Base-by-base conservation (phyloP, 2,888 invertebrate genomes). In the Hofmannophila pseudospretella region DNA sequence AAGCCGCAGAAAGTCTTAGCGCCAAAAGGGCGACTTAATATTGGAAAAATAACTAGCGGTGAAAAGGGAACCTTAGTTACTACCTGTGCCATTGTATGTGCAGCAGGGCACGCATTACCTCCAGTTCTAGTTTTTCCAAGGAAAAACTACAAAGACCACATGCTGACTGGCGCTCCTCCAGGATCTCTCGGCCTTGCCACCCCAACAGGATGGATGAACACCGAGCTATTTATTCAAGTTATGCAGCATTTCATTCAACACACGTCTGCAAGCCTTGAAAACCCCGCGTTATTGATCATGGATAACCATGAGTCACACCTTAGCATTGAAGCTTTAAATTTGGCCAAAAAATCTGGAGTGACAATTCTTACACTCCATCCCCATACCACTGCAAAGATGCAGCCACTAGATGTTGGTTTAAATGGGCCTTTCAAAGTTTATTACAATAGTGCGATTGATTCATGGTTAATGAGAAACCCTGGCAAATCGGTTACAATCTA, bases 391-490 rank as follows among this genome's bases (percentile, higher is more conserved):
- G 45, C 44, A 9, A 49, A 45, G 10, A 36, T 48, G 36, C 54
- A 51, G 37, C 46, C 50, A 7, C 38, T 52, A 10, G 47, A 52
- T 39, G 50, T 54, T n/a, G 49, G 47, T 10, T 34, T 51, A 19
- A 44, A 44, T 26, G 38, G 32, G 1, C 47, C 49, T 7, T 51
- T 51, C 23, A 46, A 52, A 34, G 36, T 34, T 3, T 45, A 39
- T 13, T 23, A 22, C 13, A 20, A 9, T 7, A 7, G 25, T 30
- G 25, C 22, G 4, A 38, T 51, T n/a, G 47, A 49, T 32, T 47
- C 49, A 4, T 54, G 51, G 49, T 12, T 51, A 32, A 22, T 31
- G 16, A 45, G 11, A 8, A 3, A 22, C 7, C 22, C 22, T 7
- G 22, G 22, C 2, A 22, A 7, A 7, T 8, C 22, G 3, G 8